A percentile compares a stretch with the other conserved stretches of the same genome.
Evolutionary conservation across 2,888 invertebrate genomes (phyloP).

Genomic region (Dicyrtomina minuta): DNA sequence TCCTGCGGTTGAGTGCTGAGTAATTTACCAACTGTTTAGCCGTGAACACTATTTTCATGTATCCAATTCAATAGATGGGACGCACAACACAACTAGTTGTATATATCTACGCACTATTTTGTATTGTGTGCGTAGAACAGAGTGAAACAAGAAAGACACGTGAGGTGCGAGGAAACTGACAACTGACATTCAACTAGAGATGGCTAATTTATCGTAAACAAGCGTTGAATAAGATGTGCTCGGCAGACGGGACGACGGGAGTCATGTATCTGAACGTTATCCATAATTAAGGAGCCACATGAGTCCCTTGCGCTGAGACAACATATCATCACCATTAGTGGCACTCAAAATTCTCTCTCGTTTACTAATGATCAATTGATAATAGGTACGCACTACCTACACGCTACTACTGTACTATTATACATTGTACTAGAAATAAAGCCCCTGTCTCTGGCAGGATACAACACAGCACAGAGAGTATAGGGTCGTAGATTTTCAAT

Average conservation of each 20-base stretch:
- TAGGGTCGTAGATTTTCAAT: too few relatives aligned
- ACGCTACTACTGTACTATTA: too few relatives aligned
- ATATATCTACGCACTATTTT: background rate
- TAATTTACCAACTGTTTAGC: too few relatives aligned
- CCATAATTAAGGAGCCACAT: slow-evolving; percentile 18
- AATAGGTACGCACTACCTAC: background rate
- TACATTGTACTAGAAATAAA: too few relatives aligned
- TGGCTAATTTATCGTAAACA: slow-evolving; percentile 1
- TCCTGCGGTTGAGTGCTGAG: too few relatives aligned
- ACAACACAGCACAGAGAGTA: too few relatives aligned
- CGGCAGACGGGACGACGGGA: background rate
- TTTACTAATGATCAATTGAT: slow-evolving; percentile 6
- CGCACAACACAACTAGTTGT: too few relatives aligned
- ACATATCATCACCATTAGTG: slow-evolving; percentile 34
- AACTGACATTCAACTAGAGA: slow-evolving; percentile 12
- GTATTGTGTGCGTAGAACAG: background rate
- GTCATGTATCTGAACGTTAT: background rate
- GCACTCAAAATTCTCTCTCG: background rate
- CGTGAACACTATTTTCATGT: too few relatives aligned
- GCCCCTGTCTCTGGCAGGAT: too few relatives aligned
- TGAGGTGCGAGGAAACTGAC: slow-evolving; percentile 26
- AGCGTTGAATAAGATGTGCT: background rate
- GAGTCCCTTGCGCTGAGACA: slow-evolving; percentile 17
- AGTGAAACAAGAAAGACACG: slow-evolving; percentile 5
- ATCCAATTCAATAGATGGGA: too few relatives aligned